Base-by-base conservation (phyloP, 2,113 vertebrate species). In the Stigmatopora argus region DNA sequence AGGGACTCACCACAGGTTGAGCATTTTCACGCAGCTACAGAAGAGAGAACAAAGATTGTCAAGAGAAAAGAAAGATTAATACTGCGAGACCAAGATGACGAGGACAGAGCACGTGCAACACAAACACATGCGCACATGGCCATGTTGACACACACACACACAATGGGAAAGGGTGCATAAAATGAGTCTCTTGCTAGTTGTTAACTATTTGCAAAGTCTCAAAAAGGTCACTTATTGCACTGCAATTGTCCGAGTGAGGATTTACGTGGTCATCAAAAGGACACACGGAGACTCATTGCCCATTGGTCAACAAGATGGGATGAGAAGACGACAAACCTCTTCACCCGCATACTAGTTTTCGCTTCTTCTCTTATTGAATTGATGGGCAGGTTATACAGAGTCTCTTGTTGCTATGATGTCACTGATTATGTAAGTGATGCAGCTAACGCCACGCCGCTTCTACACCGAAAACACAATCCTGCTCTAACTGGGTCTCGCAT, bases 1-100 rank as follows among this genome's bases (percentile, higher is more conserved):
- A 94, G 93, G 93, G 94, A 99, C 96, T 98, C 96, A 99, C 96
- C 96, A 99, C 95, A 99, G 92, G 96, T 98, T 98, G 95, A 99
- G 95, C 94, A 99, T 98, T 99, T 99, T 99, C 96, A 99, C 94
- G 95, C 96, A 99, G 96, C 96, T 99, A 98, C 92, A 81, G 81
- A 78, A 90, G 93, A 84, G 73, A 85, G 80, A 88, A 79, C 79
- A 82, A 79, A 86, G 82, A 80, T 90, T 92, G 92, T 92, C 92
- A 91, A 93, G 92, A 96, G 91, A 93, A 93, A 92, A 91, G 91
- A 92, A 90, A 90, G 90, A 91, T 92, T 92, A 93, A 94, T 93
- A 94, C 89, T 94, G 91, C 92, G 79, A 90, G 91, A 91, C 94
- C 88, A 45, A 92, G 92, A 90, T 71, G 92, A 91, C 72, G 92